phyloP scores from a whole-genome alignment of 2,113 vertebrate genomes.

The Candoia aspera region DNA sequence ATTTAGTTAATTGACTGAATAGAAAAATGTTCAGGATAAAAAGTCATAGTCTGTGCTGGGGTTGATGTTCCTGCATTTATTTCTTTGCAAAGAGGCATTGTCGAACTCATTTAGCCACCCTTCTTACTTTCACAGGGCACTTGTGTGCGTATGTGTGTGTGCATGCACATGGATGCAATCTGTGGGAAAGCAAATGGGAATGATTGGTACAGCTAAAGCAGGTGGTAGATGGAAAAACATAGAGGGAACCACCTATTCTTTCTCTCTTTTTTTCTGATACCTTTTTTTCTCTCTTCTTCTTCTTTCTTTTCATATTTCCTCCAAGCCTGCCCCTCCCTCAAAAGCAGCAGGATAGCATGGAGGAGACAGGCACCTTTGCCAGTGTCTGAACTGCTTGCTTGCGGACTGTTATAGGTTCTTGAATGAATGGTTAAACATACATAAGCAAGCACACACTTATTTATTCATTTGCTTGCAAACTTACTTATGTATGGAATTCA shows the following conservation, averaged over 20 bases:
- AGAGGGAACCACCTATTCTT: background rate
- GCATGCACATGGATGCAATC: no score
- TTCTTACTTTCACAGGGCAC: background rate
- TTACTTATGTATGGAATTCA: no score
- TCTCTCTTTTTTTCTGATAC: background rate
- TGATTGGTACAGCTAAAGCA: background rate
- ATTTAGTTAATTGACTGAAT: background rate
- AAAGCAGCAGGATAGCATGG: background rate
- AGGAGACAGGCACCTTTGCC: no score
- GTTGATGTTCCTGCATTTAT: background rate
- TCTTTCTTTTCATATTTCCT: background rate
- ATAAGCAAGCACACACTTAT: no score
- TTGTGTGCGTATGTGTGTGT: no score
- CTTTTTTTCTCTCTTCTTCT: background rate
- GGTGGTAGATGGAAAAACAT: background rate
- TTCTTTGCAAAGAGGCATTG: background rate
- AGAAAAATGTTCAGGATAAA: background rate
- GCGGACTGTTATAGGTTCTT: no score
- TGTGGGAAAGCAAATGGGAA: background rate
- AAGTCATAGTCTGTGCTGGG: background rate
- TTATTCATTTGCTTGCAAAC: no score
- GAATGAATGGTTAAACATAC: no score
- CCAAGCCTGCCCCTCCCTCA: background rate
- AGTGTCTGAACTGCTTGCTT: no score
- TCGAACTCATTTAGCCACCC: background rate